Evolutionary conservation across 2,113 vertebrate genomes (phyloP).

Genomic region (Chiloscyllium plagiosum): DNA sequence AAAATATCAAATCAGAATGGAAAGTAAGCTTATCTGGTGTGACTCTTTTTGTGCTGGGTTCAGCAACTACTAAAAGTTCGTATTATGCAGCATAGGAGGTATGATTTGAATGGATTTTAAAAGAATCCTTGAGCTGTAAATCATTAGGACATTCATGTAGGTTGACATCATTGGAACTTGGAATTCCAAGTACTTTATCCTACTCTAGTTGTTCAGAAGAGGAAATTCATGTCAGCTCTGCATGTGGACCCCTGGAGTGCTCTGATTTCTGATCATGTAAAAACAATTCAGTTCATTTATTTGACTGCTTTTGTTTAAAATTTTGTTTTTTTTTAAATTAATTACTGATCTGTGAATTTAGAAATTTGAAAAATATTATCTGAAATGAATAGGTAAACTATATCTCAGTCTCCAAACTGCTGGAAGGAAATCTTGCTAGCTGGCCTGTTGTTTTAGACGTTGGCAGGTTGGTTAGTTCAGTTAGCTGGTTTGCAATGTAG

Average conservation of each 20-base stretch:
- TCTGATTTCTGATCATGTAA: not conserved
- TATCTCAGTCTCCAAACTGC: not conserved
- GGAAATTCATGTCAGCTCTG: not conserved
- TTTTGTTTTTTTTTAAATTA: not conserved
- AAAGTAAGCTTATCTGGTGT: not conserved
- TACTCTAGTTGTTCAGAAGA: not conserved
- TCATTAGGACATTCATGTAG: not conserved
- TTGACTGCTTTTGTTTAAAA: not conserved
- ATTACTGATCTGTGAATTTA: not conserved
- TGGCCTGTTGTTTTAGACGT: not conserved
- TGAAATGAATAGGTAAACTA: not conserved
- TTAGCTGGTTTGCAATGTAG: no score
- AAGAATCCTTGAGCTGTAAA: not conserved
- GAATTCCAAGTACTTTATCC: not conserved
- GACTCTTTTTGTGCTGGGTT: not conserved
- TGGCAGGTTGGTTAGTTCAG: no score
- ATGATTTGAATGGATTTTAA: no score
- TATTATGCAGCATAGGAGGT: not conserved
- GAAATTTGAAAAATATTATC: not conserved
- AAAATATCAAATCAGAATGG: not conserved
- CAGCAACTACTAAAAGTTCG: not conserved
- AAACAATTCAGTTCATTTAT: not conserved
- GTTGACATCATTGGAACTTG: not conserved
- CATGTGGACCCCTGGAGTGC: not conserved
- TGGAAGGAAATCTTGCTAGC: not conserved